Base-by-base conservation (phyloP, 2,797 vertebrate genomes). In the Psittacula echo region DNA sequence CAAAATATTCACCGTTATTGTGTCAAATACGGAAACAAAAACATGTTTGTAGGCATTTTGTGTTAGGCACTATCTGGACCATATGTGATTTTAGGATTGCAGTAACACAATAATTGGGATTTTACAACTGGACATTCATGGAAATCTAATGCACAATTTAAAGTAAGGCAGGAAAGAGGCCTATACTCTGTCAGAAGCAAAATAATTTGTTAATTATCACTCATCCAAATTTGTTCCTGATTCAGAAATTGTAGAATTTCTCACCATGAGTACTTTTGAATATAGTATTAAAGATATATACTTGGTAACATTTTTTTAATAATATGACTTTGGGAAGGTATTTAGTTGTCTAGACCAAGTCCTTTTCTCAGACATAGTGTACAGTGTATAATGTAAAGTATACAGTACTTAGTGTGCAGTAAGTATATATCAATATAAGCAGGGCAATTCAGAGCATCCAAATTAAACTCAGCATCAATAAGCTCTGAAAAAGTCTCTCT, bases 341-440 rank as follows among this genome's bases (percentile, higher is more conserved):
- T 91, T 86, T 61, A 53, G 23, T 34, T 78, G 17, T 44, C 34
- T 77, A 62, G 24, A 65, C 73, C 30, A 47, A 67, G n/a, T 62
- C 9, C 8, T 42, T 10, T 50, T 87, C n/a, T 61, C 8, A 78
- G 50, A 45, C 19, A 53, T 37, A 47, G 6, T 26, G 3, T 42
- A 41, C 5, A 1, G 1, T 13, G 19, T 42, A 58, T 34, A 58
- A 5, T 30, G 4, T 39, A 37, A 3, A 2, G 1, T 15, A 54
- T 58, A 23, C 21, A 58, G 21, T 58, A 48, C 19, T 71, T 41
- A 47, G 5, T 29, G 5, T 42, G 37, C 4, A 1, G 1, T 13
- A 60, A 67, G 19, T 42, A 15, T 34, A 34, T 15, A n/a, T 58
- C 13, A 58, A 10, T 23, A 34, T 58, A 58, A 64, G n/a, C 10